Base-by-base conservation (phyloP, 2,113 vertebrate species). In the Stigmatopora argus region DNA sequence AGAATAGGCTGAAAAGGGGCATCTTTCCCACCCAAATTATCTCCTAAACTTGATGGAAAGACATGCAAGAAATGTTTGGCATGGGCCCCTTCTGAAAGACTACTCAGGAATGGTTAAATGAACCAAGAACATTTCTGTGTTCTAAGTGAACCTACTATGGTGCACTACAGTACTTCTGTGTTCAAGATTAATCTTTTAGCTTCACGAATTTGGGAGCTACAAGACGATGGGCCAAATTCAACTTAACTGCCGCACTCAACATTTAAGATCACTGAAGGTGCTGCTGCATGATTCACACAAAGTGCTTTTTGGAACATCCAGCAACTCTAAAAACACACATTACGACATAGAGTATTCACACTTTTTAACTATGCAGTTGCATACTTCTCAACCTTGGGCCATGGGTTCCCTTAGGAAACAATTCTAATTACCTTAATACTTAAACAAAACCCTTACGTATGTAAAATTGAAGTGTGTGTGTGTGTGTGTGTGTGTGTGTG, bases 121-220 rank as follows among this genome's bases (percentile, higher is more conserved):
- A 83, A 64, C 57, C 72, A 56, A 69, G 67, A 79, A 81, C 73
- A 64, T 78, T 78, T 65, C 66, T 65, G 44, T 62, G 66, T 83
- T 83, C 75, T 61, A 61, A 64, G 65, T 15, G 64, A 76, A 67
- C 21, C 41, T 52, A 60, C 62, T 66, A 67, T 41, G 58, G 53
- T 64, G 61, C 73, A 73, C 64, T 49, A 64, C 71, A 73, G 60
- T 49, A 64, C 73, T 74, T 72, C 71, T 72, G 46, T 72, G 52
- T 45, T 80, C 44, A 55, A 71, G 67, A 80, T 68, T 18, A 77
- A 79, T 83, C 79, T 84, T 77, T 82, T 63, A 78, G 74, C 76
- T 79, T 67, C 55, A 77, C 77, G 74, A 59, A 64, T 75, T 71
- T 51, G 21, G 56, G 72, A 34, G 72, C 55, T 53, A 66, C 61